phyloP scores from a whole-genome alignment of 2,888 invertebrate species.

The Sarcophaga caerulescens region DNA sequence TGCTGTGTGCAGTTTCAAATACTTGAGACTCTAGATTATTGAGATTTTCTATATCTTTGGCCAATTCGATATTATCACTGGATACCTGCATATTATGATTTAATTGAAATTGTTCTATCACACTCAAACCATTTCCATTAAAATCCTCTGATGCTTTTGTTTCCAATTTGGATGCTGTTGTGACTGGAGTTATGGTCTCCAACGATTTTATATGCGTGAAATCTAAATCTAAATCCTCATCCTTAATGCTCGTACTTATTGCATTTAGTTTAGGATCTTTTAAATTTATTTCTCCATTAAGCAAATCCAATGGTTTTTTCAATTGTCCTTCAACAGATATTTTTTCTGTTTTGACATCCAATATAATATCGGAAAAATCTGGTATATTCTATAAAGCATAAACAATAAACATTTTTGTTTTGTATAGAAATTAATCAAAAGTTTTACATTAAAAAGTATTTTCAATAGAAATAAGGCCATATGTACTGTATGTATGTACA shows the following conservation, averaged over 20 bases:
- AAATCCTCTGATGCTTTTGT: slow-evolving; percentile 28
- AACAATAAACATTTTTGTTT: neutral
- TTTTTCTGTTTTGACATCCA: slow-evolving; percentile 64
- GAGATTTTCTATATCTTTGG: slow-evolving; percentile 59
- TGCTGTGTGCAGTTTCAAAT: slow-evolving; percentile 1
- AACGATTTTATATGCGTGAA: slow-evolving; percentile 27
- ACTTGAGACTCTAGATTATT: slow-evolving; percentile 52
- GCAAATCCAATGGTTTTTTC: neutral
- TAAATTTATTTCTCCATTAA: neutral
- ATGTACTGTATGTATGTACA: no score
- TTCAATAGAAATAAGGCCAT: slow-evolving; percentile 10
- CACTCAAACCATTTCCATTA: slow-evolving; percentile 54
- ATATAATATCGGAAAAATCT: slow-evolving; percentile 77
- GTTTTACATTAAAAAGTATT: slow-evolving; percentile 1
- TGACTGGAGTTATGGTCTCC: neutral
- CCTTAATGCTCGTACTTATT: slow-evolving; percentile 32
- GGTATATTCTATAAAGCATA: slow-evolving; percentile 71
- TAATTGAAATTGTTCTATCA: slow-evolving; percentile 56
- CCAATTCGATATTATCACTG: slow-evolving; percentile 61
- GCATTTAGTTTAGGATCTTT: slow-evolving; percentile 60
- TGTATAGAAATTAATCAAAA: slow-evolving; percentile 7
- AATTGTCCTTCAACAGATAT: neutral
- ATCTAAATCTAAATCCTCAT: slow-evolving; percentile 59
- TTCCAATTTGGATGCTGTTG: neutral
- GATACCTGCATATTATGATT: slow-evolving; percentile 56